Evolutionary conservation across 1,140 invertebrate genomes (phyloP), one percentile per base, ranked within the genome.

Genomic region (Penaeus vannamei): DNA sequence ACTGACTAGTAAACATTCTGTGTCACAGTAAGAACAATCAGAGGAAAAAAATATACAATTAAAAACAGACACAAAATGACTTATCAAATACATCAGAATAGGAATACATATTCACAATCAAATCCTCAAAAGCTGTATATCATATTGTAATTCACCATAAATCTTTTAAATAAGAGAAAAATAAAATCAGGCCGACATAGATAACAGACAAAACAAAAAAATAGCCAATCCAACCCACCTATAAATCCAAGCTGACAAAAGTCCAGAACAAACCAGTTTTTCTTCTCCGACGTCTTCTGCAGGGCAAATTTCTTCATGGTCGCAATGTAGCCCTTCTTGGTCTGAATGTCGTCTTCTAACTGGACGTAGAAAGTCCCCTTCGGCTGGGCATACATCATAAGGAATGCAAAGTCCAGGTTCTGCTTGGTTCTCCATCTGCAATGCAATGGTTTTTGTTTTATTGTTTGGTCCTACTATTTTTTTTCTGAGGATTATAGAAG

Each of bases 171-270:
- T 53, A 53, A 17, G 53, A 7, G 4, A 53, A 12, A 84, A 12
- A 89, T 64, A 86, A 53, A 36, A 29, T 87, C 61, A 86, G n/a
- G 32, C 12, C 10, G 3, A 69, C 7, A 83, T 14, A 20, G 72
- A 79, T 76, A 88, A 87, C 42, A 90, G 7, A 60, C 42, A 69
- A 26, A 82, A n/a, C 85, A 8, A 59, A 29, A 89, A 20, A 61
- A 79, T n/a, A 84, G 53, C 59, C 82, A 46, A 66, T 53, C 60
- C 42, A 77, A 90, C 93, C 94, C 94, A 95, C 97, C 97, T 88
- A 98, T 98, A 92, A 98, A 98, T 64, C 97, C 97, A 1, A 99
- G 94, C 88, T 97, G 96, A 92, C 98, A 99, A 93, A 98, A 99
- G 92, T 99, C 98, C 14, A 99, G 93, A 42, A 99, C 95, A 91